Evolutionary conservation across 2,797 vertebrate species (phyloP), one percentile per base, ranked within the genome.

Genomic region (Nyctalus aviator): DNA sequence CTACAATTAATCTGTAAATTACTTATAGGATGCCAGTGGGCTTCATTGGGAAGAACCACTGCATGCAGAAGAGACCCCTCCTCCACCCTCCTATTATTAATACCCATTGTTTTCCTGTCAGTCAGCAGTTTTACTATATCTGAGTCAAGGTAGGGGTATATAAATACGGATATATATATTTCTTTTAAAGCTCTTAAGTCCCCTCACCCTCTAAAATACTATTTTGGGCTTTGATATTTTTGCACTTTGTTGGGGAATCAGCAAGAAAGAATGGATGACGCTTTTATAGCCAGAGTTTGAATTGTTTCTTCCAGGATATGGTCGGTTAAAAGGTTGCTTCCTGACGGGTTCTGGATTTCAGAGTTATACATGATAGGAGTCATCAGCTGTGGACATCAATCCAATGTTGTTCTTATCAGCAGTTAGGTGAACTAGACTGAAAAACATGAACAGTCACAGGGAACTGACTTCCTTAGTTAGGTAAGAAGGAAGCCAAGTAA

Each of bases 121-220:
- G 68, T 55, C 17, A 41, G 68, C 23, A 68, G 55, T 84, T 91
- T 88, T 73, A 59, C 41, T 79, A 12, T 41, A 76, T 11, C 12
- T 76, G 46, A 13, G 8, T 78, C 5, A 37, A 73, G 7, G 20
- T 62, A 23, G 44, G 25, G 10, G 21, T 76, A 25, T 11, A 44
- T 46, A 90, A 81, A 57, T 18, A 46, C n/a, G 59, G 27, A 2
- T 44, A 44, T 44, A 44, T 44, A 44, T 44, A 2, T 6, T 41
- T 41, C 37, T 64, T 75, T 91, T 75, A 53, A 85, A 92, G 44
- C 27, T 57, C 87, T 95, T 57, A 92, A 81, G 30, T 66, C 20
- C 9, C 27, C 30, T 89, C 21, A 18, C 14, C 10, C 25, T 88
- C 41, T 30, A 37, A 81, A 91, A 57, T 59, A 13, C 13, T 23